These are phyloP conservation scores for Pristionchus arcanus DNA, from an alignment of 2,888 invertebrate genomes.

Conservation along the genomic window DNA sequence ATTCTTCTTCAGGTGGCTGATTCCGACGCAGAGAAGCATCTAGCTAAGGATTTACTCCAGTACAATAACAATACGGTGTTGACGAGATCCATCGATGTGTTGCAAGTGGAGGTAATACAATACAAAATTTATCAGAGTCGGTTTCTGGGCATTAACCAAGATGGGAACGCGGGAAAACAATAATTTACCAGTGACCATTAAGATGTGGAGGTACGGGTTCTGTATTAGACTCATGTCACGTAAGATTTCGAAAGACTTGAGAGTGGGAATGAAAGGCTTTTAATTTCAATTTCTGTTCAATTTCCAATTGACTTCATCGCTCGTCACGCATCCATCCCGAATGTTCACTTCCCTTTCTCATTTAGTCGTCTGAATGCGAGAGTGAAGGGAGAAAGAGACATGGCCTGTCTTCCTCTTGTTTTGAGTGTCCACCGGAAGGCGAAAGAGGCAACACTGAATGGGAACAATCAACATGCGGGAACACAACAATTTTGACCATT, in stretches of 20 bases:
- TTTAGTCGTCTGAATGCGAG: slow-evolving; percentile 49
- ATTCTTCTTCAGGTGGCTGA: slow-evolving; percentile 49
- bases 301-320: not conserved
- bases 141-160: no score
- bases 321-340: slow-evolving; percentile 26
- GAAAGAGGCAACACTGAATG: slow-evolving; percentile 22
- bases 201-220: slow-evolving; percentile 42
- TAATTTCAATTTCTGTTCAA: not conserved
- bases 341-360: slow-evolving; percentile 50
- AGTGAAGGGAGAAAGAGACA: not conserved
- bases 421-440: slow-evolving; percentile 5
- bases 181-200: no score
- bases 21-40: slow-evolving; percentile 12
- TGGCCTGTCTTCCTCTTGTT: not conserved
- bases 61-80: slow-evolving; percentile 45
- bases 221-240: not conserved
- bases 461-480: not conserved
- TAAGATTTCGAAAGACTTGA: no score
- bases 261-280: not conserved
- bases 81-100: slow-evolving; percentile 53
- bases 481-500: not conserved
- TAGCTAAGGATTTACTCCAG: slow-evolving; percentile 25
- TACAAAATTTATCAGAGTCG: no score
- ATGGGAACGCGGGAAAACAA: no score
- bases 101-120: slow-evolving; percentile 57